Percentiles rank a stretch among this genome's conserved stretches.
Evolutionary conservation across 2,113 vertebrate genomes (phyloP).

Genomic region (Stegostoma tigrinum): DNA sequence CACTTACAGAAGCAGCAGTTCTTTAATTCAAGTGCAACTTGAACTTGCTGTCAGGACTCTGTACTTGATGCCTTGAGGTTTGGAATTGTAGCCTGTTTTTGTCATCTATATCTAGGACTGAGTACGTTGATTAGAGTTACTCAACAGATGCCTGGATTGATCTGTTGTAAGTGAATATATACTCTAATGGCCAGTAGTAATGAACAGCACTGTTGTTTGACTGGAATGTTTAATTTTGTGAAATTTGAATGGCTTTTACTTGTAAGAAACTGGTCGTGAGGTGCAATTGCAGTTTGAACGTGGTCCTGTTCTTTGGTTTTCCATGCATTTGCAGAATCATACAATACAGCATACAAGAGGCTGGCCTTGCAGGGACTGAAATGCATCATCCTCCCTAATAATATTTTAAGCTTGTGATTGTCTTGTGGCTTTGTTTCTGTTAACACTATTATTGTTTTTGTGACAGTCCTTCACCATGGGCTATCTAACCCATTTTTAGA

Average conservation of each 20-base stretch:
- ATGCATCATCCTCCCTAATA: too few species aligned
- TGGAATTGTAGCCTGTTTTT: background rate
- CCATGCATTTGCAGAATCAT: background rate
- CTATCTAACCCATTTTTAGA: too few species aligned
- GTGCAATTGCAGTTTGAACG: background rate
- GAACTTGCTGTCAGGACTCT: background rate
- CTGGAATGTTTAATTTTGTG: conserved; percentile 25
- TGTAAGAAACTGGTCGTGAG: background rate
- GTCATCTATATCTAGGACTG: background rate
- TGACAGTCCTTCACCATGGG: too few species aligned
- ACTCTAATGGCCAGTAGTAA: conserved; percentile 1
- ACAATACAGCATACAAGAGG: background rate
- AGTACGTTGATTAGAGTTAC: background rate
- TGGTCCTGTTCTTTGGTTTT: background rate
- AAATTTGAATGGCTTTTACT: background rate
- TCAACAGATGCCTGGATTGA: background rate
- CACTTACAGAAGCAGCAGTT: background rate
- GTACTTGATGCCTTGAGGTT: background rate
- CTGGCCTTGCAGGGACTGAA: too few species aligned
- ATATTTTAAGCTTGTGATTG: too few species aligned
- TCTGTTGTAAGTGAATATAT: background rate
- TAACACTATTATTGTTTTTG: too few species aligned
- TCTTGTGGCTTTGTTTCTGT: too few species aligned
- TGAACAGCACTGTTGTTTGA: background rate
- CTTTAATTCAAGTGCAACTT: background rate